Evolutionary conservation across 30 jellyfish, hydroid and myxozoan species (phyloP).

Genomic region (Rhopilema esculentum): DNA sequence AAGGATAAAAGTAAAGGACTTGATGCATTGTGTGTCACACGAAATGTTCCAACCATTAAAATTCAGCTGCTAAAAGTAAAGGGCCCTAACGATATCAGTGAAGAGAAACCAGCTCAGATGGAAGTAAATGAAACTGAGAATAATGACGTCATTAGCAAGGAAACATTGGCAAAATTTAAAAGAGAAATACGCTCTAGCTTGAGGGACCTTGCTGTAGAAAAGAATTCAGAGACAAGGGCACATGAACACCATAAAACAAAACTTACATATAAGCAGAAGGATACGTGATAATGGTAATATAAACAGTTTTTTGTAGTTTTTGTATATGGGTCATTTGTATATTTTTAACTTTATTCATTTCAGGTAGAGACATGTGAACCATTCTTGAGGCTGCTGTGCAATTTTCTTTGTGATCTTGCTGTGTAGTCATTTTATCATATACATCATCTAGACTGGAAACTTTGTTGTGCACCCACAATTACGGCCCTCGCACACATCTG

Average conservation of each 20-base stretch:
- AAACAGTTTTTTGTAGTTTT: neutral
- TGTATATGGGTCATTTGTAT: neutral
- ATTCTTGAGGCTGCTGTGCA: too few species aligned
- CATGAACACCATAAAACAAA: conserved; percentile 1
- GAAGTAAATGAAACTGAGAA: neutral
- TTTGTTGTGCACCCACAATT: too few species aligned
- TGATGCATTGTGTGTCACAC: conserved; percentile 56
- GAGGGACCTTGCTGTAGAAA: conserved; percentile 7
- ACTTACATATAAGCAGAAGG: neutral
- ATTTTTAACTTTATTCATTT: too few species aligned
- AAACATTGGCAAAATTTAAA: conserved; percentile 7
- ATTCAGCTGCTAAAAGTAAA: neutral
- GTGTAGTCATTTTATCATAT: too few species aligned
- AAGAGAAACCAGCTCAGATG: neutral
- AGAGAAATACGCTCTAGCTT: conserved; percentile 9
- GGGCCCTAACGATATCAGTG: neutral
- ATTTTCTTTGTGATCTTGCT: too few species aligned
- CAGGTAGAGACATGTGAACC: too few species aligned
- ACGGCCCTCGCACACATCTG: too few species aligned
- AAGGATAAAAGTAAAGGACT: conserved; percentile 50
- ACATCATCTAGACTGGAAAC: too few species aligned
- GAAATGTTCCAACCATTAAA: conserved; percentile 60
- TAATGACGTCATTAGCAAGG: conserved; percentile 2
- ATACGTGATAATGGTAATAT: neutral
- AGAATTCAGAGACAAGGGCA: neutral